Base-by-base conservation (phyloP, 2,113 vertebrate species). In the Bubo blakistoni region DNA sequence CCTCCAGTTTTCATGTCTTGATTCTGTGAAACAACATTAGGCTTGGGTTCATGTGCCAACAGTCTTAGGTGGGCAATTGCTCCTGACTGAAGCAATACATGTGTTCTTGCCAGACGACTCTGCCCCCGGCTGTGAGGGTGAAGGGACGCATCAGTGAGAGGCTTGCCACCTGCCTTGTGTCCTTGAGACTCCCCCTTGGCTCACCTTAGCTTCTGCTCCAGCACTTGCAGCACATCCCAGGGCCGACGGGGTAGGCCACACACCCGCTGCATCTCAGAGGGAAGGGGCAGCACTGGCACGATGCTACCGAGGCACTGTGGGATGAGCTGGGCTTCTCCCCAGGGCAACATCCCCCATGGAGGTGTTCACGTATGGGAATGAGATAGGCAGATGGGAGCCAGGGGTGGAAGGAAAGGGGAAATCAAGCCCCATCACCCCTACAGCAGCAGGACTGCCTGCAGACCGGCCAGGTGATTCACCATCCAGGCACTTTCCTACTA, bases 351-450 rank as follows among this genome's bases (percentile, higher is more conserved):
- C 34, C 51, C 65, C 42, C 36, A 5, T 4, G 13, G 67, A 34
- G 27, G 5, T 22, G 27, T 27, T 36, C 25, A 12, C 11, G 13
- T 2, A 20, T 0, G 0, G 42, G 32, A 62, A 51, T 17, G 26
- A 63, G 40, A 82, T 72, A 71, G 52, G 58, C 20, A 61, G 22
- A n/a, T 0, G 4, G 55, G 40, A 83, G 10, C 13, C 4, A 8
- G 16, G 47, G 30, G 14, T 11, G 65, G 86, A 80, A 92, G 51
- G 54, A 52, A 76, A 55, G 54, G 66, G 32, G 73, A 69, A 65
- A 46, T 59, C 2, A 70, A 90, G 59, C 58, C 46, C 57, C 34
- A 2, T 19, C 63, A 83, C 61, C 61, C 62, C 42, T 51, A 9
- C 16, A 47, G 38, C 16, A 6, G 30, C 79, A 81, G 52, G n/a